phyloP scores from a whole-genome alignment of 2,888 invertebrate genomes.

The Coronaproctus castanopsis region DNA sequence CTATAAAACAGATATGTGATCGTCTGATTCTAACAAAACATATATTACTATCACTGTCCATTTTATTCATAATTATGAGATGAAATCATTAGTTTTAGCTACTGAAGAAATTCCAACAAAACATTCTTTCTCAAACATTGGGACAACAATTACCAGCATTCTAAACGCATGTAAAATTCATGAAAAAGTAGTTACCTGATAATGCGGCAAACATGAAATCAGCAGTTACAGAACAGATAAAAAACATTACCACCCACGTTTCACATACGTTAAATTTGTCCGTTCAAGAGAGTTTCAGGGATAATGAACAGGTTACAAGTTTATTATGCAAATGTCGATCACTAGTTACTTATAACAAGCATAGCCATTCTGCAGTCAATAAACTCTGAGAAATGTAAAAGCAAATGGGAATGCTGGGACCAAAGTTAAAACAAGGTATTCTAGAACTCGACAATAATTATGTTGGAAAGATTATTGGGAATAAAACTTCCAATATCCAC shows the following conservation, averaged over 20 bases:
- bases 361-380: slow-evolving; percentile 18
- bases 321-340: slow-evolving; percentile 18
- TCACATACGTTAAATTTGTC: slow-evolving; percentile 18
- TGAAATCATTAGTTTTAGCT: slow-evolving; percentile 15
- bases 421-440: slow-evolving; percentile 22
- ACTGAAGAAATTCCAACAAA: slow-evolving; percentile 18
- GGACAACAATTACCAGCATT: slow-evolving; percentile 14
- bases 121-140: slow-evolving; percentile 18
- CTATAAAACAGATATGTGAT: slow-evolving; percentile 23
- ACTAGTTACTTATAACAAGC: slow-evolving; percentile 21
- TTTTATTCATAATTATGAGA: slow-evolving; percentile 19
- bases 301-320: not conserved
- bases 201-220: slow-evolving; percentile 17
- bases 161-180: slow-evolving; percentile 20
- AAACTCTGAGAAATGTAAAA: slow-evolving; percentile 18
- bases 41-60: slow-evolving; percentile 21
- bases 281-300: not conserved
- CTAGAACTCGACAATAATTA: slow-evolving; percentile 19
- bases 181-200: slow-evolving; percentile 21
- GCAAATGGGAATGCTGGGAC: slow-evolving; percentile 12
- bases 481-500: slow-evolving; percentile 19
- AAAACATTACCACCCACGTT: slow-evolving; percentile 19
- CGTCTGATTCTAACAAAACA: slow-evolving; percentile 19
- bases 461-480: slow-evolving; percentile 18
- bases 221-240: slow-evolving; percentile 18